phyloP scores from a whole-genome alignment of 1,140 invertebrate genomes.

The Micrasema longulum region DNA sequence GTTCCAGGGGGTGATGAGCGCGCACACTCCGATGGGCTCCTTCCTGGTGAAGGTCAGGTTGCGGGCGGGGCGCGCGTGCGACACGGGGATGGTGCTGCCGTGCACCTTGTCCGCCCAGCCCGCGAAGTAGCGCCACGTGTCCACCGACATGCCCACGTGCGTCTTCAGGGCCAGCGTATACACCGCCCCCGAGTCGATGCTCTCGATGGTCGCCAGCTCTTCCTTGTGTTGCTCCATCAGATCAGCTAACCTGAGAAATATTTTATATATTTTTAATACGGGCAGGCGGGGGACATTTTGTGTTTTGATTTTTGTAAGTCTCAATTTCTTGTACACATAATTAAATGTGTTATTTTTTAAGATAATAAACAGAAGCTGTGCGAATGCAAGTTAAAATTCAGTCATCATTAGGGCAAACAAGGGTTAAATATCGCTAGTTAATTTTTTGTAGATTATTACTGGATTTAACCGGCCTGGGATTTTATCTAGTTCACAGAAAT shows the following conservation, averaged over 20 bases:
- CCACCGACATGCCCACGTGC: slow-evolving; percentile 93
- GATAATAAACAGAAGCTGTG: no score
- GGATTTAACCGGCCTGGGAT: no score
- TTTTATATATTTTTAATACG: no score
- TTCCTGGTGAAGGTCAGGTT: slow-evolving; percentile 90
- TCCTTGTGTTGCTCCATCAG: slow-evolving; percentile 95
- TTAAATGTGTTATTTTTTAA: no score
- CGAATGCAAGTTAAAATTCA: no score
- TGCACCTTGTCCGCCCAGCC: slow-evolving; percentile 96
- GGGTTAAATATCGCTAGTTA: no score
- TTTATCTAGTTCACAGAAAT: no score
- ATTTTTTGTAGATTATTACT: no score
- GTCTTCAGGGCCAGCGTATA: slow-evolving; percentile 96
- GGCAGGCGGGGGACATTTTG: no score
- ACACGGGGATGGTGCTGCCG: slow-evolving; percentile 91
- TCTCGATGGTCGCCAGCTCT: slow-evolving; percentile 93
- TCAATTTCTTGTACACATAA: no score
- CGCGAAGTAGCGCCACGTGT: slow-evolving; percentile 92
- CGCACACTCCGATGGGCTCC: slow-evolving; percentile 94
- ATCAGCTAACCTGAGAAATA: slow-evolving; percentile 84
- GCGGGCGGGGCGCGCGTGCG: slow-evolving; percentile 88
- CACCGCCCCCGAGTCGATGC: slow-evolving; percentile 93
- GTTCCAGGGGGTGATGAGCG: slow-evolving; percentile 97
- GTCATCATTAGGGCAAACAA: no score
- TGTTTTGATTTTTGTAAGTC: no score